Evolutionary conservation across 1,140 invertebrate species (phyloP).

Genomic region (Lepidurus arcticus): DNA sequence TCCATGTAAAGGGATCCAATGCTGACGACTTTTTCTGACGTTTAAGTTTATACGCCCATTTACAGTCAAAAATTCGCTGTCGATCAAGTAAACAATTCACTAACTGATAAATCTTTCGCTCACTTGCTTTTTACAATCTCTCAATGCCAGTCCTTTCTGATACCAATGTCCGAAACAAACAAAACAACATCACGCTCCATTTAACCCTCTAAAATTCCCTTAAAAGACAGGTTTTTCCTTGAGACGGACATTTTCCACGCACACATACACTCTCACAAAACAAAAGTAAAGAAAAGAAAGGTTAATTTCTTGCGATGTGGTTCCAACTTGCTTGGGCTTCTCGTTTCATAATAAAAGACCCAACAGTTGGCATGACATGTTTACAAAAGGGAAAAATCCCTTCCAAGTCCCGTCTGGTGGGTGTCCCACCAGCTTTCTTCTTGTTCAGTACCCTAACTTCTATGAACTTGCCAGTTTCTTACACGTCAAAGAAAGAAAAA

Average conservation of each 20-base stretch:
- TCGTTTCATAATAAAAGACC: background rate
- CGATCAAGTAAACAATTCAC: background rate
- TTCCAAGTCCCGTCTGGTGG: background rate
- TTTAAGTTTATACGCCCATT: background rate
- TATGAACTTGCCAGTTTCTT: background rate
- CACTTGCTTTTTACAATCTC: background rate
- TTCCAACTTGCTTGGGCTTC: background rate
- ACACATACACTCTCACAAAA: too few relatives aligned
- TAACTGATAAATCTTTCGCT: background rate
- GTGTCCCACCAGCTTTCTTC: background rate
- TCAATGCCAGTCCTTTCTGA: background rate
- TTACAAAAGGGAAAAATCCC: background rate
- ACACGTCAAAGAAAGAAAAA: too few relatives aligned
- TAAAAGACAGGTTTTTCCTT: background rate
- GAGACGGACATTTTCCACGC: too few relatives aligned
- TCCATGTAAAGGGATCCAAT: background rate
- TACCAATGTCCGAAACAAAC: background rate
- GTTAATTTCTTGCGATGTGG: background rate
- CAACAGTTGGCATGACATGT: background rate
- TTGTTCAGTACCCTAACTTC: background rate
- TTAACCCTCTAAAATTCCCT: background rate
- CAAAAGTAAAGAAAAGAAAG: too few relatives aligned
- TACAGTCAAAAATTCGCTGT: background rate
- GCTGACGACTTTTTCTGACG: background rate
- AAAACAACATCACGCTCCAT: background rate